Base-by-base conservation (phyloP, 64 coral and sea anemone species). In the Dendronephthya gigantea region DNA sequence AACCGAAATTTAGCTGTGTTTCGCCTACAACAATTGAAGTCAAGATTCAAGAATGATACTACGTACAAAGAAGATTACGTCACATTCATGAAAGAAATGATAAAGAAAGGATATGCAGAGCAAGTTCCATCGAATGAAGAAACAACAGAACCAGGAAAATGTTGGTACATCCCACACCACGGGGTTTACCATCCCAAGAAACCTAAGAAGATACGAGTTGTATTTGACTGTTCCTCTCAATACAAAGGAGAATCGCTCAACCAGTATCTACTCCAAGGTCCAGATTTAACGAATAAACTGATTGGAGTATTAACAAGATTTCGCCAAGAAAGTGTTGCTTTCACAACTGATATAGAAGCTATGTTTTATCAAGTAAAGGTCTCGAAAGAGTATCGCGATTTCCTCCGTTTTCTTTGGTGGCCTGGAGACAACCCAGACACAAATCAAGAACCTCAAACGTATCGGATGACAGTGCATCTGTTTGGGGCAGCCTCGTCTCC, bases 401-500 rank as follows among this genome's bases (percentile, higher is more conserved):
- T 83, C 0, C 34, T 88, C 33, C 76, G 51, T 35, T 88, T 88
- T 39, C 25, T 88, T 7, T 88, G 87, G 87, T 88, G 51, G 87
- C 27, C 48, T 9, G 35, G 50, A 7, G 69, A 83, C 12, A 48
- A 90, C 16, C 43, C 49, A 0, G 68, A 90, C 16, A 68, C 49
- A 0, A 27, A 4, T 0, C 40, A 85, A 9, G 83, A 85, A 35
- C 83, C 83, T 2, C 17, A 81, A 11, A 82, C 74, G 0, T 90
- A 85, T 65, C 32, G 88, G 10, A 85, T 90, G 88, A 85, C 83
- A 29, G 83, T 85, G 0, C 83, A 88, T 40, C 50, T 83, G 22
- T 88, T 88, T 29, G 87, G 88, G 50, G 88, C 88, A 13, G 85
- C 88, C 2, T 85, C 88, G 0, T 90, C 88, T 35, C 83, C 88